Evolutionary conservation across 1,140 invertebrate species (phyloP).

Genomic region (Musca domestica): DNA sequence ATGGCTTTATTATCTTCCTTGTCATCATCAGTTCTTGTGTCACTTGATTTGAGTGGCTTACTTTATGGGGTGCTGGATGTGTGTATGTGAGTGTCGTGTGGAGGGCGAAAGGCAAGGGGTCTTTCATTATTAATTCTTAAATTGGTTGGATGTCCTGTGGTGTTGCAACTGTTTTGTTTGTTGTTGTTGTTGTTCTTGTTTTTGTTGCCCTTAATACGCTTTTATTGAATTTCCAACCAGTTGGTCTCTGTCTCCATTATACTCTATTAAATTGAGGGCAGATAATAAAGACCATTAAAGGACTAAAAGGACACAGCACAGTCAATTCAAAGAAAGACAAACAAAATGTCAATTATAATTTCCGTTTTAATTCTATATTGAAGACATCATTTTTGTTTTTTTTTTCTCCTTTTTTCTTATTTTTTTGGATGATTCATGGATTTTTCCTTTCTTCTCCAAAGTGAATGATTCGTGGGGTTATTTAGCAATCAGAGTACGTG

Average conservation of each 20-base stretch:
- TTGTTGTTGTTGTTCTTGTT: not conserved
- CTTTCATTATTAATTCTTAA: slow-evolving; percentile 1
- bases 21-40: not conserved
- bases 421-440: not conserved
- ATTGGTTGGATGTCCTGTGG: not conserved
- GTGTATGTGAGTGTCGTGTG: too few species aligned
- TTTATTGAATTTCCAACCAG: too few species aligned
- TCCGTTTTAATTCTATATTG: slow-evolving; percentile 14
- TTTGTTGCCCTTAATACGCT: not conserved
- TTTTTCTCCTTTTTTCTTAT: not conserved
- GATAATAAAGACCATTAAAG: slow-evolving; percentile 20
- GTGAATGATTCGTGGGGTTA: too few species aligned
- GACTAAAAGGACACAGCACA: slow-evolving; percentile 17
- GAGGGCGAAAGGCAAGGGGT: too few species aligned
- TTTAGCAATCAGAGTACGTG: too few species aligned
- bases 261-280: too few species aligned
- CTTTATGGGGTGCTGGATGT: too few species aligned
- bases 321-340: slow-evolving; percentile 6
- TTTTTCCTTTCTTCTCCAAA: too few species aligned
- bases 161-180: not conserved
- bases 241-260: too few species aligned
- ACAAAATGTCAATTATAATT: slow-evolving; percentile 22
- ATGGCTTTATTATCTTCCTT: too few species aligned
- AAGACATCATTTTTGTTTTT: not conserved
- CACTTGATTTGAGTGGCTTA: not conserved